Conservation (phyloP, 2,888 invertebrate genomes). For the Microplitis deprimator region DNA sequence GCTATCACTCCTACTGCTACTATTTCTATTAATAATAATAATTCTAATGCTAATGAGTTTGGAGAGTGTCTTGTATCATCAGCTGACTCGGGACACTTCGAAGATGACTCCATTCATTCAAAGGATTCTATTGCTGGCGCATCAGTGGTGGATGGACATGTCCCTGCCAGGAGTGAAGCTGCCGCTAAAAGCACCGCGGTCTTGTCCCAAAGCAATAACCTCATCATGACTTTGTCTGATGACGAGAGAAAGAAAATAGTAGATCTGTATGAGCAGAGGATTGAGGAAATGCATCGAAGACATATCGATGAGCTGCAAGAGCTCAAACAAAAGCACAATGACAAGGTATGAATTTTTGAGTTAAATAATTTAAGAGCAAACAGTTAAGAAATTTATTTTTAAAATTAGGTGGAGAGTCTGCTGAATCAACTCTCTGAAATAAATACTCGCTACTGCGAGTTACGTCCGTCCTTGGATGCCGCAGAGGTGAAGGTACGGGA, state of each 20-base stretch:
- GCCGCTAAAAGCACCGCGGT: constrained; percentile 31
- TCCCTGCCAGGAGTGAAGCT: constrained; percentile 12
- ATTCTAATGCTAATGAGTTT: constrained; percentile 14
- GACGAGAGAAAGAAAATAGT: constrained; percentile 80
- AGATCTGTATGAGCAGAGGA: constrained; percentile 81
- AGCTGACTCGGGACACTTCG: constrained; percentile 90
- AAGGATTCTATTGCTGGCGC: constrained; percentile 78
- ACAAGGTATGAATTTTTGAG: constrained; percentile 70
- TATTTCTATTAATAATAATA: background rate
- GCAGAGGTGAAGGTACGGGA: constrained; percentile 81
- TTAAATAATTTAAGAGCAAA: background rate
- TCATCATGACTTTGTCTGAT: constrained; percentile 71
- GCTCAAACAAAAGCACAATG: constrained; percentile 84
- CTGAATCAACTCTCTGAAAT: constrained; percentile 82
- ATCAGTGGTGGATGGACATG: constrained; percentile 21
- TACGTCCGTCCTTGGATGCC: constrained; percentile 81
- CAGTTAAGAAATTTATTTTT: background rate
- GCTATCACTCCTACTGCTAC: background rate
- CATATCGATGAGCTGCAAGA: constrained; percentile 81
- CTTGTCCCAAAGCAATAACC: background rate
- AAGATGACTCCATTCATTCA: constrained; percentile 86
- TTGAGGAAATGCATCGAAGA: constrained; percentile 81
- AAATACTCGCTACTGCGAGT: constrained; percentile 83
- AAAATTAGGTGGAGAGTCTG: constrained; percentile 77
- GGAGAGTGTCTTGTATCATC: constrained; percentile 82